Base-by-base conservation (phyloP, 2,888 invertebrate genomes). In the Magallana nippona region DNA sequence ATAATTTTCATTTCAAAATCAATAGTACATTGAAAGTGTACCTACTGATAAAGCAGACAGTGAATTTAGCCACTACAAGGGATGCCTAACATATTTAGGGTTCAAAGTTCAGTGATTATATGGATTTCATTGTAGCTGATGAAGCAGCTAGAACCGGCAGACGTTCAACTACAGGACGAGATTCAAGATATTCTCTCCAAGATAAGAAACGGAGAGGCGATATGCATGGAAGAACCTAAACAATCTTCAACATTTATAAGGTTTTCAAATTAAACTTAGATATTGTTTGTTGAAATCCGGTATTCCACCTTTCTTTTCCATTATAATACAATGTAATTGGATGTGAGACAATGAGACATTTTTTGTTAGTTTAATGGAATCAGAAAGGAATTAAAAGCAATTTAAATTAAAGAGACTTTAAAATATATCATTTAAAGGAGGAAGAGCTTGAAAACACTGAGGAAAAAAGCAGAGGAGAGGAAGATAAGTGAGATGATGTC, bases 71-170 rank as follows among this genome's bases (percentile, higher is more conserved):
- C 44, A 44, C 44, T 95, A 95, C 89, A 89, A 86, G 60, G 1
- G 17, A 60, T 60, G 17, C 60, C 60, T 60, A 81, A 2, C 27
- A 19, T 78, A 13, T 95, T 96, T 86, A 96, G n/a, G 8, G 60
- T 60, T 8, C 60, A 60, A 60, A 44, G 44, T 44, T 44, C 0
- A 44, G 44, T 44, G 44, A 44, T 44, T 44, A 8, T 44, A 44
- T 44, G 44, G 44, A 8, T 44, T 44, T 5, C 44, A 8, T 60
- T 60, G 17, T 17, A 97, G 93, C 95, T 98, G 90, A 94, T 98
- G 79, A 95, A 96, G 87, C 96, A 97, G 95, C 94, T 97, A 88
- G 96, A 96, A 88, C 95, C 96, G 13, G 95, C 96, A 82, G 97
- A 96, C 94, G 95, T 96, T 84, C 95, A 96, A 91, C 95, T 96